Evolutionary conservation across 2,888 invertebrate genomes (phyloP), one percentile per base, ranked within the genome.

Genomic region (Drepanosiphum platanoidis): DNA sequence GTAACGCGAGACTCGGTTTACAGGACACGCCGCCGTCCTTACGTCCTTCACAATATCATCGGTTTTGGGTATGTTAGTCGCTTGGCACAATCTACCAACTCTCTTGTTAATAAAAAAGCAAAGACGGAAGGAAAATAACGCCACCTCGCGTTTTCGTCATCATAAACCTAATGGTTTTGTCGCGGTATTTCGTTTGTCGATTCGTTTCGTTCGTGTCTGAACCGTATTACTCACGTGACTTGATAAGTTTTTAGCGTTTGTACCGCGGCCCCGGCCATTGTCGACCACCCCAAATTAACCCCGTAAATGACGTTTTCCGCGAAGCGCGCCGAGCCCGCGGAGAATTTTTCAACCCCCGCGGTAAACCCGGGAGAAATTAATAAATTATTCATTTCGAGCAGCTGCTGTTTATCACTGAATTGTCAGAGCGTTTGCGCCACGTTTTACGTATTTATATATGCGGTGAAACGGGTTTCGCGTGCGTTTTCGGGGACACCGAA

Each of bases 151-250:
- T n/a, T n/a, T n/a, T n/a, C n/a, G n/a, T n/a, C n/a, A n/a, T n/a
- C n/a, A n/a, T n/a, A n/a, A n/a, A n/a, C n/a, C n/a, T n/a, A n/a
- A n/a, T n/a, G n/a, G n/a, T n/a, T n/a, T n/a, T n/a, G n/a, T n/a
- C n/a, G n/a, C n/a, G n/a, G n/a, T n/a, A n/a, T n/a, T n/a, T n/a
- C n/a, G n/a, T n/a, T n/a, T n/a, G n/a, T n/a, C n/a, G n/a, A n/a
- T n/a, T n/a, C n/a, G n/a, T 71, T 81, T 72, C 72, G 70, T 83
- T 83, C 83, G 83, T 75, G 83, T 46, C 46, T 46, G 34, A 83
- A 75, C 42, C 74, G 46, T 46, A 83, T 66, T 83, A 83, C 75
- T 74, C 64, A 39, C 22, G 39, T 72, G 42, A 72, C 64, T 9
- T 74, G 72, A 74, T 83, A 75, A 79, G 66, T 79, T 79, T 66